phyloP scores from a whole-genome alignment of 2,113 vertebrate genomes.

The Cottus gobio region DNA sequence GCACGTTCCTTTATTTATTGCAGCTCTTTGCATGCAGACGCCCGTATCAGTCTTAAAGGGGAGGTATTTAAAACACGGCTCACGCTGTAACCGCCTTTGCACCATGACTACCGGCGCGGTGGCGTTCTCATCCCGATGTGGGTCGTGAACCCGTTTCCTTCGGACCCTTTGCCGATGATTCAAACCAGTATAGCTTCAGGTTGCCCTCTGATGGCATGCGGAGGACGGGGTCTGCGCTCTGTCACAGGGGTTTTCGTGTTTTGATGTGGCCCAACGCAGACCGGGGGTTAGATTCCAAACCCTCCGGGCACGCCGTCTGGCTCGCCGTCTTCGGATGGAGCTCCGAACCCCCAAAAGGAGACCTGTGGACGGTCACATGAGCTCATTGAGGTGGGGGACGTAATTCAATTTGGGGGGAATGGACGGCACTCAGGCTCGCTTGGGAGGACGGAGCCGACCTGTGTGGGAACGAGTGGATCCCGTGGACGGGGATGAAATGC shows the following conservation, averaged over 20 bases:
- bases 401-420: slow-evolving; percentile 38
- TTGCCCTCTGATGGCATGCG: not conserved
- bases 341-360: slow-evolving; percentile 47
- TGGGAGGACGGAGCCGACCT: too few species aligned
- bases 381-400: slow-evolving; percentile 46
- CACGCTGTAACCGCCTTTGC: too few species aligned
- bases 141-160: not conserved
- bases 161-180: not conserved
- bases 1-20: not conserved
- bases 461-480: too few species aligned
- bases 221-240: slow-evolving; percentile 34
- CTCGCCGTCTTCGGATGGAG: slow-evolving; percentile 51
- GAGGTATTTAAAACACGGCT: not conserved
- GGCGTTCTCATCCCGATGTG: not conserved
- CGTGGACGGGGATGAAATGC: too few species aligned
- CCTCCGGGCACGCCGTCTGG: slow-evolving; percentile 42
- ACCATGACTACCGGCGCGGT: not conserved
- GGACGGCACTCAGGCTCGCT: slow-evolving; percentile 17
- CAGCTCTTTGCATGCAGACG: not conserved
- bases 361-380: slow-evolving; percentile 52
- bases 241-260: slow-evolving; percentile 41
- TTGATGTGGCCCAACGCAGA: slow-evolving; percentile 57
- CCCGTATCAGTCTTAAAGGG: too few species aligned
- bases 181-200: not conserved
- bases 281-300: slow-evolving; percentile 57